Evolutionary conservation across 2,113 vertebrate genomes (phyloP), one percentile per base, ranked within the genome.

Genomic region (Aptenodytes forsteri): DNA sequence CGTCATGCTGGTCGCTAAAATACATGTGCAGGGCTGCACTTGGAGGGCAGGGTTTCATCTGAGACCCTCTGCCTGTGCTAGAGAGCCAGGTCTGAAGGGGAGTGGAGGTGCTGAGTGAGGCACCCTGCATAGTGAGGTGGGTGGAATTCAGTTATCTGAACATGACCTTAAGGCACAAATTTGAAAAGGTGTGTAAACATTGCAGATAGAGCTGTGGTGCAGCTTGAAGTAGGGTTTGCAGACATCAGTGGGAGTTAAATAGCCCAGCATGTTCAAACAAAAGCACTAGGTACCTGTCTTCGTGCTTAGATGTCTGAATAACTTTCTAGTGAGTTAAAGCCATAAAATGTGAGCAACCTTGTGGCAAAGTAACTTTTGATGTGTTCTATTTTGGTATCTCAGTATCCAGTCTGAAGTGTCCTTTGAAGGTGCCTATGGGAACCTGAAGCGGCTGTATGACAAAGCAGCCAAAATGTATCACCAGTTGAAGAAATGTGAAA

Each of bases 381-480:
- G 34, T 82, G 44, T 70, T 52, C 23, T 87, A 1, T 79, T 78
- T 22, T 54, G 65, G 7, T 54, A 1, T n/a, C 76, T n/a, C 81
- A 99, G 99, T 71, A 99, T 99, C 97, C 99, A 99, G 97, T 99
- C 99, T 13, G 99, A 99, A 83, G 98, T 99, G 83, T 99, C 99
- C 66, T 99, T 99, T 3, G 99, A 99, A 64, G 99, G 99, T 2
- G 99, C 99, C 59, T 99, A 98, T 2, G 99, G 99, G 56, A 99
- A 99, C 97, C 98, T 99, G 96, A 99, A 99, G 97, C 98, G 99
- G 44, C 98, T 99, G 1, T 99, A 99, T 32, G 99, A 99, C 97
- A 99, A 99, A 97, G 99, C 99, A 32, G 99, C 99, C 92, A 99
- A 99, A 96, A 99, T 99, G 99, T 99, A 99, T 96, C 99, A 99